Percentiles rank a stretch among this genome's conserved stretches.
phyloP scores from a whole-genome alignment of 1,140 invertebrate genomes.

The Samia ricini region DNA sequence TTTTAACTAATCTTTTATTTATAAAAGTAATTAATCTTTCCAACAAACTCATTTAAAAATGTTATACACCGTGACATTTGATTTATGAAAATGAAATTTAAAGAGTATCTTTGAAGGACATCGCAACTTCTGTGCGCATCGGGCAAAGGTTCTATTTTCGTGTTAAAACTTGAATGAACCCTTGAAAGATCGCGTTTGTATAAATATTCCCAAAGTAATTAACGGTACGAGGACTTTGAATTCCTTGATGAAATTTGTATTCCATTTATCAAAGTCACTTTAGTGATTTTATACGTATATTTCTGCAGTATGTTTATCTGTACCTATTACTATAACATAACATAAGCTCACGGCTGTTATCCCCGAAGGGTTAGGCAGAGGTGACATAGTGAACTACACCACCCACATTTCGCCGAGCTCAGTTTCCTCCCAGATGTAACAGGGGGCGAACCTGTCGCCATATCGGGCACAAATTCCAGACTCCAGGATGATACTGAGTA shows the following conservation, averaged over 20 bases:
- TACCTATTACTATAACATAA: no score
- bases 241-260: conserved; percentile 55
- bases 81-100: neutral
- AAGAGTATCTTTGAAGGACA: neutral
- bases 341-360: no score
- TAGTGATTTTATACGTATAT: neutral
- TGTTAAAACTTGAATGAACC: neutral
- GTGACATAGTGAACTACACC: no score
- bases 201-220: conserved; percentile 65
- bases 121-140: neutral
- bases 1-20: no score
- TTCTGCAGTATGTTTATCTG: no score
- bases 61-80: neutral
- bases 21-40: neutral
- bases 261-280: conserved; percentile 38
- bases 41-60: neutral
- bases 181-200: conserved; percentile 48
- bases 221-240: conserved; percentile 60
- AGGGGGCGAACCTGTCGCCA: no score
- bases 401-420: no score
- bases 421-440: no score
- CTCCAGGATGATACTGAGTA: no score
- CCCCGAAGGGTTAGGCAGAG: no score
- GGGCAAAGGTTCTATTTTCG: neutral
- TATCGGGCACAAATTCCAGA: no score